Percentiles rank a stretch among this genome's conserved stretches.
Evolutionary conservation across 2,888 invertebrate species (phyloP).

Genomic region (Ormia ochracea): DNA sequence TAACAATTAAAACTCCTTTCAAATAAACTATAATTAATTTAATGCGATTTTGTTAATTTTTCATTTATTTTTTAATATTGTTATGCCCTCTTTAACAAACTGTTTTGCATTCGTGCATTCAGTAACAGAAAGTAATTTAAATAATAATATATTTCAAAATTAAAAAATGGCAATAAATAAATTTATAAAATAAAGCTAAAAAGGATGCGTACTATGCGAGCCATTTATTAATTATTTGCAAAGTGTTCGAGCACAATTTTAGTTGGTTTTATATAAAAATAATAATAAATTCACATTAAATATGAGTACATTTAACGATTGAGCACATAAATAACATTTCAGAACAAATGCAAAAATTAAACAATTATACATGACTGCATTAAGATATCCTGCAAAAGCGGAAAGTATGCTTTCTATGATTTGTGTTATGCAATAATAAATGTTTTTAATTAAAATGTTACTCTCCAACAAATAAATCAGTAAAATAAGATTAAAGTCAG

Average conservation of each 20-base stretch:
- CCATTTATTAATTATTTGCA: slow-evolving; percentile 55
- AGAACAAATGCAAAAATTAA: neutral
- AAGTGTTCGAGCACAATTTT: slow-evolving; percentile 47
- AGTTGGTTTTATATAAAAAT: slow-evolving; percentile 34
- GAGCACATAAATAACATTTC: slow-evolving; percentile 9
- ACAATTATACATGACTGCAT: neutral
- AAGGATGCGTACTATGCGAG: slow-evolving; percentile 10
- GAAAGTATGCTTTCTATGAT: neutral
- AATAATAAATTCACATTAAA: slow-evolving; percentile 30
- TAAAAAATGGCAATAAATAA: slow-evolving; percentile 13
- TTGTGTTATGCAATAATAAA: neutral
- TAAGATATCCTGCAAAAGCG: neutral
- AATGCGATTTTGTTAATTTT: slow-evolving; percentile 44
- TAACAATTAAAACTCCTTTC: slow-evolving; percentile 61
- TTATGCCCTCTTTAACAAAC: neutral
- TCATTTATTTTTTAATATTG: slow-evolving; percentile 10
- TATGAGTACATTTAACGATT: slow-evolving; percentile 7
- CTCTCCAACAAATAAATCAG: too few species aligned
- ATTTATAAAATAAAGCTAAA: slow-evolving; percentile 24
- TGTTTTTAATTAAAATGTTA: neutral
- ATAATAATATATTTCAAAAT: slow-evolving; percentile 43
- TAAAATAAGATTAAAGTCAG: too few species aligned
- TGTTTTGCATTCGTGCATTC: neutral
- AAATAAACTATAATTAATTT: slow-evolving; percentile 60
- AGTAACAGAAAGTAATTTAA: slow-evolving; percentile 40